phyloP scores from a whole-genome alignment of 2,888 invertebrate species.

The Agriopis aurantiaria region DNA sequence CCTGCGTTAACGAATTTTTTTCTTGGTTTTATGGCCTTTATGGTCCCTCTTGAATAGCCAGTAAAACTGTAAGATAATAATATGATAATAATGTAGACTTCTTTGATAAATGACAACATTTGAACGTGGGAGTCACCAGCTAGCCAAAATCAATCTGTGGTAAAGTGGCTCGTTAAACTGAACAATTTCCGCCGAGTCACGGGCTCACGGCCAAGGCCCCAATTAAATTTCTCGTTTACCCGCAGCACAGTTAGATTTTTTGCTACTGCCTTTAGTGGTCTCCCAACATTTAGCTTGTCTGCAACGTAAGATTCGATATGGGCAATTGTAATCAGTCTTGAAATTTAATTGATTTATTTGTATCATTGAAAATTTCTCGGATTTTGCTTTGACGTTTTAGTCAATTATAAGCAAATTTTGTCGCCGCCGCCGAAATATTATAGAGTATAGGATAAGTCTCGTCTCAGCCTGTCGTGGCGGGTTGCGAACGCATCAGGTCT shows the following conservation, averaged over 20 bases:
- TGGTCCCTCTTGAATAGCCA: too few species aligned
- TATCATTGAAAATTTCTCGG: not conserved
- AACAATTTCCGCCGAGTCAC: not conserved
- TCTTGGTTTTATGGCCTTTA: too few species aligned
- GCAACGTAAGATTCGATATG: not conserved
- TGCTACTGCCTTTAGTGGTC: conserved; percentile 5
- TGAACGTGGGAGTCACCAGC: not conserved
- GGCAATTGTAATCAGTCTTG: not conserved
- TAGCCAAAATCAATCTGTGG: conserved; percentile 3
- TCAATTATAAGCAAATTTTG: too few species aligned
- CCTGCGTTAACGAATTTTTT: too few species aligned
- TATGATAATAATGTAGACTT: not conserved
- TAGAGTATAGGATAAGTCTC: too few species aligned
- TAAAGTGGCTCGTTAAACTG: conserved; percentile 3
- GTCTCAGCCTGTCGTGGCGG: too few species aligned
- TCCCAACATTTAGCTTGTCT: not conserved
- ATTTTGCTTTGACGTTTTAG: too few species aligned
- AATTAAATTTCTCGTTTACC: not conserved
- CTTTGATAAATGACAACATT: not conserved
- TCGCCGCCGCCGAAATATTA: too few species aligned
- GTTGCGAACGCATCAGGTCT: too few species aligned
- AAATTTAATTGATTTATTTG: not conserved
- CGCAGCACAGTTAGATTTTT: conserved; percentile 7
- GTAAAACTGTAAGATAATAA: not conserved
- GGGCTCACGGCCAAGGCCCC: conserved; percentile 16